phyloP scores from a whole-genome alignment of 2,113 vertebrate genomes.

The Spilogale gracilis region DNA sequence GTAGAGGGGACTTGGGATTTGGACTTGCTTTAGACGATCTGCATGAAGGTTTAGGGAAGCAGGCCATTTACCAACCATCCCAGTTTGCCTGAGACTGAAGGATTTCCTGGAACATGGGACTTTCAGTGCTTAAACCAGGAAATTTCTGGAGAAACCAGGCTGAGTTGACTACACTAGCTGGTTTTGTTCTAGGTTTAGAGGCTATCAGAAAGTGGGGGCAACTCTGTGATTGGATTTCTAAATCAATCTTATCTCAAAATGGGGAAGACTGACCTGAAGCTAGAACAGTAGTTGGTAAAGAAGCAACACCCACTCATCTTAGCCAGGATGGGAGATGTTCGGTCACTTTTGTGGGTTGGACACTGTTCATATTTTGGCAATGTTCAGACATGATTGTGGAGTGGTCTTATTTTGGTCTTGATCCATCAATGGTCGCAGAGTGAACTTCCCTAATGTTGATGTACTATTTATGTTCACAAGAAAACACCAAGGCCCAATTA shows the following conservation, averaged over 20 bases:
- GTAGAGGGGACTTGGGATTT: background rate
- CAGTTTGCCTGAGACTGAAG: conserved; percentile 9
- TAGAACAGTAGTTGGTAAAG: background rate
- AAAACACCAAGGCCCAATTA: background rate
- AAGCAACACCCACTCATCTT: background rate
- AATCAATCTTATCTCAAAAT: conserved; percentile 14
- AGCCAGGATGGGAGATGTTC: background rate
- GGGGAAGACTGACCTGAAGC: background rate
- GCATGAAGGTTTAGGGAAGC: background rate
- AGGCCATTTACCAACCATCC: background rate
- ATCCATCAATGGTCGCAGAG: background rate
- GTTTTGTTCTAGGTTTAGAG: conserved; percentile 36
- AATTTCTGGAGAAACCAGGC: conserved; percentile 35
- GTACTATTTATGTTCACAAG: conserved; percentile 4
- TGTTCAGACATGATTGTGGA: conserved; percentile 28
- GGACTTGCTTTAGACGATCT: background rate
- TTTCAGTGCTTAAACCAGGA: conserved; percentile 43
- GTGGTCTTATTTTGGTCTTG: conserved; percentile 23
- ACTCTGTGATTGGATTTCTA: conserved; percentile 15
- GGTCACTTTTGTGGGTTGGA: conserved; percentile 8
- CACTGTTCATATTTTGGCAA: conserved; percentile 39
- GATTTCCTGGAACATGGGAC: background rate
- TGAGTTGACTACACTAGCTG: background rate
- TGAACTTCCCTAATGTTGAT: conserved; percentile 27
- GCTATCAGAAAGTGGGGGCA: background rate